These are phyloP conservation scores for Campoletis raptor DNA, from an alignment of 2,888 invertebrate species.

Conservation along the genomic window DNA sequence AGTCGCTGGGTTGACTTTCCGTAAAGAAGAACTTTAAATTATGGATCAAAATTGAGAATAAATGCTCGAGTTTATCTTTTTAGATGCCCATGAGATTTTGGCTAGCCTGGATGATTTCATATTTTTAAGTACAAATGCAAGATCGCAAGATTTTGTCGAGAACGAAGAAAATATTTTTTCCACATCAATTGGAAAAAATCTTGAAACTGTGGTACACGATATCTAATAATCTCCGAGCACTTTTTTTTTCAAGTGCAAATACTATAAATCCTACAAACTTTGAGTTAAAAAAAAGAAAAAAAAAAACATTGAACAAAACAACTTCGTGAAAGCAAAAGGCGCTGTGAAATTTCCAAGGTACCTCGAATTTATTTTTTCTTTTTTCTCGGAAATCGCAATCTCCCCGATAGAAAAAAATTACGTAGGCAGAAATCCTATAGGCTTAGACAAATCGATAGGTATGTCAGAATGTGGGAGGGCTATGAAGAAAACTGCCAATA, in stretches of 20 bases:
- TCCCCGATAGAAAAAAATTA: not conserved
- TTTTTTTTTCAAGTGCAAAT: no score
- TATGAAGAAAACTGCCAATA: not conserved
- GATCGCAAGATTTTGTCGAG: no score
- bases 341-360: not conserved
- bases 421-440: not conserved
- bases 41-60: not conserved
- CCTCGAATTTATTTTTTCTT: not conserved
- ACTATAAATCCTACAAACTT: not conserved
- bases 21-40: not conserved
- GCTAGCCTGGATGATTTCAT: no score
- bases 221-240: not conserved
- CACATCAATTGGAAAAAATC: not conserved
- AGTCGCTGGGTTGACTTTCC: not conserved
- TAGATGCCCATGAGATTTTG: no score
- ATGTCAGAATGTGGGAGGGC: not conserved
- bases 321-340: no score
- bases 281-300: not conserved
- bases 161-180: not conserved
- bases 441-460: not conserved
- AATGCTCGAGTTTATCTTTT: no score
- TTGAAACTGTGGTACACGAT: not conserved
- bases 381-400: no score
- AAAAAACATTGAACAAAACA: no score
- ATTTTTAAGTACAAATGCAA: no score